Evolutionary conservation across 2,888 invertebrate genomes (phyloP), one percentile per base, ranked within the genome.

Genomic region (Mylabris sibirica): DNA sequence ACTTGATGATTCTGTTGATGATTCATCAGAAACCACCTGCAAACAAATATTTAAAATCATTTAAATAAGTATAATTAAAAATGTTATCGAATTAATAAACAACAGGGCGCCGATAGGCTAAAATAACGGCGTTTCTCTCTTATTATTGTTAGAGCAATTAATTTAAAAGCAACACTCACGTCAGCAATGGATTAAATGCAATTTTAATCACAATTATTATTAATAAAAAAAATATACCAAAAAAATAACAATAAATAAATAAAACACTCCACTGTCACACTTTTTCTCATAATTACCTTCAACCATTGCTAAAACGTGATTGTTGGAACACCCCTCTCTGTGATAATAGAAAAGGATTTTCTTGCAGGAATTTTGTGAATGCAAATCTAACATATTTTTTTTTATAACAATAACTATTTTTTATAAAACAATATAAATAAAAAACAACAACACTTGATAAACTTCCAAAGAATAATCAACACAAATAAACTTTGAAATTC

Each of bases 21-120:
- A 80, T 60, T 90, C 89, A 77, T 90, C 91, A 69, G 90, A 89
- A 75, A 89, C 90, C 77, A 91, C 88, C 92, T 92, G 85, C 8
- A 30, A 30, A 30, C 30, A 30, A 30, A 3, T 8, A 30, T 8
- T n/a, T n/a, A n/a, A 59, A 84, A 81, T 72, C 12, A 44, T 17
- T 17, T 3, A 64, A 63, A 38, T 11, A 35, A 41, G n/a, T 8
- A 22, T 44, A 4, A 22, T 20, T 41, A 9, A 11, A n/a, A 61
- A 4, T 63, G 26, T 12, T 17, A 41, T 38, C 1, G 22, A 5
- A 44, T 38, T n/a, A 63, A 44, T 12, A 38, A 24, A 17, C 14
- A 26, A 63, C 5, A 63, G 26, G 26, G 63, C 41, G 44, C 63
- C 63, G 63, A 63, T 30, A 17, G 38, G 57, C 12, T 26, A 24